phyloP scores from a whole-genome alignment of 2,113 vertebrate genomes.

The Beaufortia kweichowensis region DNA sequence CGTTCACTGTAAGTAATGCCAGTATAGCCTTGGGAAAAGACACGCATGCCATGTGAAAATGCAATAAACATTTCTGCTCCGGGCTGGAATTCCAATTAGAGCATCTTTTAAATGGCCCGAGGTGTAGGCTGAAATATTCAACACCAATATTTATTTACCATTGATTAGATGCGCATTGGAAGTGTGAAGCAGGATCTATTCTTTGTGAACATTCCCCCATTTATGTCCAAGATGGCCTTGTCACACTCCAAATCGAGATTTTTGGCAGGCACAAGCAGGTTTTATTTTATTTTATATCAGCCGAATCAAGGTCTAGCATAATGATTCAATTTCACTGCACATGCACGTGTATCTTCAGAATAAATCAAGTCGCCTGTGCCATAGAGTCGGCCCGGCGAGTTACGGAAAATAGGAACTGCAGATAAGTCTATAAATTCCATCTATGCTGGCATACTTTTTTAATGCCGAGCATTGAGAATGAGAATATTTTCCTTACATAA shows the following conservation, averaged over 20 bases:
- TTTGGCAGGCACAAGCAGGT: constrained; percentile 12
- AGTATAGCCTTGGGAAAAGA: constrained; percentile 31
- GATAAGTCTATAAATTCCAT: constrained; percentile 28
- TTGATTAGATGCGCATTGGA: constrained; percentile 37
- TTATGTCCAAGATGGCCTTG: constrained; percentile 26
- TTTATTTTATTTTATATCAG: constrained; percentile 36
- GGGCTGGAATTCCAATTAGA: constrained; percentile 44
- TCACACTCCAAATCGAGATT: constrained; percentile 21
- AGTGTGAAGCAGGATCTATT: constrained; percentile 39
- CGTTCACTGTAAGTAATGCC: neutral
- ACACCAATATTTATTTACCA: constrained; percentile 46
- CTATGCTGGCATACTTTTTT: neutral
- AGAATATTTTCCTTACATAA: neutral
- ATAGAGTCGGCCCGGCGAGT: neutral
- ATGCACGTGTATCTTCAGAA: constrained; percentile 10
- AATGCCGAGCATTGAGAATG: neutral
- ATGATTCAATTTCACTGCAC: constrained; percentile 43
- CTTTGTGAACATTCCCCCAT: constrained; percentile 2
- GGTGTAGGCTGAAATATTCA: constrained; percentile 37
- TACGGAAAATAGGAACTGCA: constrained; percentile 3
- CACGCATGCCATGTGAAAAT: constrained; percentile 34
- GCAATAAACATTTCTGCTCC: constrained; percentile 38
- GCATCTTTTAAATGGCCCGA: constrained; percentile 19
- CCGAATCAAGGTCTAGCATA: constrained; percentile 40
- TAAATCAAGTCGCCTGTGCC: constrained; percentile 37